Conservation (phyloP, 2,797 vertebrate genomes). For the Phrynocephalus guinanensis region DNA sequence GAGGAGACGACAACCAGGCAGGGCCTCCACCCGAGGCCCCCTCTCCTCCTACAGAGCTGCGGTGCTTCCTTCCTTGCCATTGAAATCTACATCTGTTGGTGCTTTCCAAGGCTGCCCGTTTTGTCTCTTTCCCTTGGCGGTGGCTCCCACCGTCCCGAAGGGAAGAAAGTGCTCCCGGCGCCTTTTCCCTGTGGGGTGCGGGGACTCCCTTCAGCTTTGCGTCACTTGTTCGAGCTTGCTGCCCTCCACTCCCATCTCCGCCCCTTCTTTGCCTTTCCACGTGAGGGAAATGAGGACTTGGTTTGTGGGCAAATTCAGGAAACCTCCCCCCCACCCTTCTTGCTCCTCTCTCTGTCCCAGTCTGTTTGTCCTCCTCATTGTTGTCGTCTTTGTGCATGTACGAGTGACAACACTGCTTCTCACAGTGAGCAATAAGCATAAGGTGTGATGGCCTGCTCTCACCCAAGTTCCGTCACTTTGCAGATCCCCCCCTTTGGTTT, state of each 20-base stretch:
- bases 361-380: conserved; percentile 56
- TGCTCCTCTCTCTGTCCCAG: conserved; percentile 29
- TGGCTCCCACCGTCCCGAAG: no score
- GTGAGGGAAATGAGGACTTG: no score
- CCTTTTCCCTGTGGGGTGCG: background rate
- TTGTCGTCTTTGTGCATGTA: conserved; percentile 73
- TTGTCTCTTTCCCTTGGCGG: background rate
- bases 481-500: background rate
- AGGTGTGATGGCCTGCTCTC: conserved; percentile 19
- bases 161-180: background rate
- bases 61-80: background rate
- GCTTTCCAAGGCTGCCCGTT: background rate
- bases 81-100: background rate
- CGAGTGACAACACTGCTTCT: conserved; percentile 68
- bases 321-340: conserved; percentile 36
- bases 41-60: background rate
- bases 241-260: conserved; percentile 29
- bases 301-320: conserved; percentile 58
- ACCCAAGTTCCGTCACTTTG: background rate
- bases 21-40: background rate
- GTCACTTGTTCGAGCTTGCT: no score
- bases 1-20: no score
- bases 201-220: no score
- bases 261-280: no score
- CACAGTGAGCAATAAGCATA: conserved; percentile 66